Conservation (phyloP, 1,140 invertebrate species). For the Radopholus similis region DNA sequence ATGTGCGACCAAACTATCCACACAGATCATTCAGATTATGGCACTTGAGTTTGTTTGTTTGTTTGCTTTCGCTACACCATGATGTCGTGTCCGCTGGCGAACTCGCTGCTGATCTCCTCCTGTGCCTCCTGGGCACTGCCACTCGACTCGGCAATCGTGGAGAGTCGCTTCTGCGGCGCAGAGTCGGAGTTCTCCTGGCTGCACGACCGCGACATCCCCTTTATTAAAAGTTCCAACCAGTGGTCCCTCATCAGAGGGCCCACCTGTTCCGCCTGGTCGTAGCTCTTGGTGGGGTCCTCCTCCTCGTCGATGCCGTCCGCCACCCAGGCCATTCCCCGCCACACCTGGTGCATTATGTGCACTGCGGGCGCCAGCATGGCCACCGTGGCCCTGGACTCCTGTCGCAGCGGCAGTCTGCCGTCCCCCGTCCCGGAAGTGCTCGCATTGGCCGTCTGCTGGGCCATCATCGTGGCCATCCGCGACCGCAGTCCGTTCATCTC, state of each 20-base stretch:
- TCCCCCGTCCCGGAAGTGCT: too few relatives aligned
- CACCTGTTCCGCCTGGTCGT: slow-evolving; percentile 46
- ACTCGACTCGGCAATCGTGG: slow-evolving; percentile 52
- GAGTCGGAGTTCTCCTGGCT: slow-evolving; percentile 29
- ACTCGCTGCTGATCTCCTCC: slow-evolving; percentile 55
- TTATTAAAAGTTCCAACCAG: slow-evolving; percentile 1
- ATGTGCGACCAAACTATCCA: too few relatives aligned
- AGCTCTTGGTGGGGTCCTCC: slow-evolving; percentile 49
- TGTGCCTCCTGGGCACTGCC: slow-evolving; percentile 36
- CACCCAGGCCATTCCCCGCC: slow-evolving; percentile 60
- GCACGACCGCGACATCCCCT: slow-evolving; percentile 28
- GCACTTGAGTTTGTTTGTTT: not conserved
- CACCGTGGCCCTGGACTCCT: slow-evolving; percentile 53
- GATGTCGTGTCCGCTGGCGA: slow-evolving; percentile 51
- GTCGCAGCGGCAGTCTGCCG: too few relatives aligned
- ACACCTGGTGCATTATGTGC: slow-evolving; percentile 60
- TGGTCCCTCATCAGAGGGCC: not conserved
- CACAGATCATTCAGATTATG: not conserved
- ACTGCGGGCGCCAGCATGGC: slow-evolving; percentile 59
- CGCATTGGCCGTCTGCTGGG: not conserved
- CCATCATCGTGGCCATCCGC: slow-evolving; percentile 42
- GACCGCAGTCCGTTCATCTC: slow-evolving; percentile 58
- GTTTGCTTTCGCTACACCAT: slow-evolving; percentile 25
- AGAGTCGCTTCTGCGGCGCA: slow-evolving; percentile 42
- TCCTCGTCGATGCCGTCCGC: slow-evolving; percentile 59